Evolutionary conservation across 2,113 vertebrate species (phyloP), one percentile per base, ranked within the genome.

Genomic region (Clupea harengus): DNA sequence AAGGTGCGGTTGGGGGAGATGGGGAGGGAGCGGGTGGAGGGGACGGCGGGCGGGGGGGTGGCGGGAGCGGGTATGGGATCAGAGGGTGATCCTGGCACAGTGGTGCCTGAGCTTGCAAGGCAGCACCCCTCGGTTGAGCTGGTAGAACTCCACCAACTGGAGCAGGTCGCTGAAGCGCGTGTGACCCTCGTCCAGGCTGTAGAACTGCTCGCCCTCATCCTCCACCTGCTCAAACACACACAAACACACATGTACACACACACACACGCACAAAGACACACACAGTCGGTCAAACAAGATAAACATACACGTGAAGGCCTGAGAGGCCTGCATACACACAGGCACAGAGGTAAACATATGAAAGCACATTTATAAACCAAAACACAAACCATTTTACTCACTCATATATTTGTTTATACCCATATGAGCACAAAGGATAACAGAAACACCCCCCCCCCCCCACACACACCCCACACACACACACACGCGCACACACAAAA

Each of bases 131-230:
- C 96, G 96, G 94, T 99, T 99, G 86, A 99, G 96, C 84, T 98
- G 97, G 92, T 99, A 97, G 90, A 99, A 99, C 90, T 99, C 98
- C 93, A 99, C 98, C 88, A 99, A 93, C 93, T 99, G 98, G 90
- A 98, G 98, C 89, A 99, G 96, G 95, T 99, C 98, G 47, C 95
- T 96, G 93, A 99, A 99, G 85, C 95, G 96, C 0, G 97, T 99
- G 90, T 98, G 96, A 85, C 96, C 97, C 1, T 99, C 97, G 86
- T 99, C 98, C 89, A 99, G 94, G n/a, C 96, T 98, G 93, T 97
- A 97, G 92, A 97, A 97, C 10, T 96, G 90, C 82, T 97, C 96
- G 8, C 97, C 96, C 64, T 97, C 97, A 46, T 97, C 97, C 91
- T 99, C 97, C 90, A 98, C 93, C 98, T 99, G 87, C 82, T 57